Base-by-base conservation (phyloP, 2,888 invertebrate genomes). In the Oxyteleia sp. region DNA sequence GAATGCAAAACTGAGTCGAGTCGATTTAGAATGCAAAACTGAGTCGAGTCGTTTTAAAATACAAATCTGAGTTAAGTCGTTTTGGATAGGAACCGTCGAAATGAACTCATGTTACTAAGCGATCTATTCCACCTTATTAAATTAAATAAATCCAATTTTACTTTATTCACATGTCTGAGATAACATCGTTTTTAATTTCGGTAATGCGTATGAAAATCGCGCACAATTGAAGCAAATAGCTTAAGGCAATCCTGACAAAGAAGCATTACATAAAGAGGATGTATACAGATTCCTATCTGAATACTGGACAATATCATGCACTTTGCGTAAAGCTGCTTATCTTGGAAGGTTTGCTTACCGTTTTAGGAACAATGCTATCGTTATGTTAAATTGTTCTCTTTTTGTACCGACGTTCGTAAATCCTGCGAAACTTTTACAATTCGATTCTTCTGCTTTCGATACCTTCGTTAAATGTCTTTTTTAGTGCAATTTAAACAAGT, bases 201-300 rank as follows among this genome's bases (percentile, higher is more conserved):
- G 26, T 26, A 26, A 35, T 26, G 53, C 43, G 61, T 41, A 63
- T n/a, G 20, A 61, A 66, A 63, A 63, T 69, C 53, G 43, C n/a
- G 64, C 16, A 51, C 71, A 69, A 82, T 76, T 66, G 64, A 53
- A 66, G 32, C 53, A 83, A 84, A 80, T 69, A 75, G 71, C 76
- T 72, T 66, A 59, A 72, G 55, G 76, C 76, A 80, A 76, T 80
- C 71, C 71, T 13, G 55, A 75, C 64, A 57, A 75, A 80, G 75
- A 57, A 69, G 79, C 51, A 80, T 84, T 80, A 80, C 71, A 72
- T 61, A 80, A 80, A 84, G 80, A 75, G 84, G 84, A 84, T 84
- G 76, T 72, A 72, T 63, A 38, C 55, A 47, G 63, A 78, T 74
- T 66, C 23, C 57, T 66, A 59, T 75, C 57, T 64, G 61, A 71